Evolutionary conservation across 2,797 vertebrate genomes (phyloP), one percentile per base, ranked within the genome.

Genomic region (Periophthalmus magnuspinnatus): DNA sequence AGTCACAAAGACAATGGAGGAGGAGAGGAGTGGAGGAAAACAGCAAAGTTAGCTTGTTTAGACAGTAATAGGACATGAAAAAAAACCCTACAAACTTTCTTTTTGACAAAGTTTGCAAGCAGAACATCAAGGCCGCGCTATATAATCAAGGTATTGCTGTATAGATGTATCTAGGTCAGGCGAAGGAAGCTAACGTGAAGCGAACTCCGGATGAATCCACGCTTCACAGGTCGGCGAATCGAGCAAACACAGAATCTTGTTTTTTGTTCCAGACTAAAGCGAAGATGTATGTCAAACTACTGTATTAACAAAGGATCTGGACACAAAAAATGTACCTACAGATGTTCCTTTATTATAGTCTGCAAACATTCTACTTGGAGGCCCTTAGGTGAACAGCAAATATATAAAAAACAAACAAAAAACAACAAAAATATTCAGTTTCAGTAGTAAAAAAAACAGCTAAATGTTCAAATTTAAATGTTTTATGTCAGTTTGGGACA

Each of bases 1-100:
- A 68, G 32, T 19, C 63, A 64, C 68, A 52, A 81, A 79, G 78
- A 79, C 71, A 70, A 84, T 36, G 36, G 45, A 52, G 63, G 61
- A 66, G 58, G 41, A 9, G 41, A 41, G 16, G 62, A 61, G 32
- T 24, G 17, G 0, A 28, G 58, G 60, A 32, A 63, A 54, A 48
- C 61, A 13, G 59, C 72, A 19, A 60, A 34, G 16, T 36, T 36
- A 2, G 58, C 58, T 68, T 67, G 72, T 28, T 70, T 66, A 32
- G 22, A 47, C 21, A 47, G n/a, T 64, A 64, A 17, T 47, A 14
- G 38, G 38, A 17, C 22, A 19, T 22, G 11, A 10, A 38, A 62
- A 11, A 41, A 41, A 19, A n/a, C n/a, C n/a, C 38, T 47, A 9
- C 61, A 63, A 19, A 36, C 58, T 36, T 32, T 55, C 21, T 52